A percentile compares a stretch with the other conserved stretches of the same genome.
These are phyloP conservation scores for Calcarius lapponicus DNA, from an alignment of 2,797 vertebrate genomes.

Conservation along the genomic window DNA sequence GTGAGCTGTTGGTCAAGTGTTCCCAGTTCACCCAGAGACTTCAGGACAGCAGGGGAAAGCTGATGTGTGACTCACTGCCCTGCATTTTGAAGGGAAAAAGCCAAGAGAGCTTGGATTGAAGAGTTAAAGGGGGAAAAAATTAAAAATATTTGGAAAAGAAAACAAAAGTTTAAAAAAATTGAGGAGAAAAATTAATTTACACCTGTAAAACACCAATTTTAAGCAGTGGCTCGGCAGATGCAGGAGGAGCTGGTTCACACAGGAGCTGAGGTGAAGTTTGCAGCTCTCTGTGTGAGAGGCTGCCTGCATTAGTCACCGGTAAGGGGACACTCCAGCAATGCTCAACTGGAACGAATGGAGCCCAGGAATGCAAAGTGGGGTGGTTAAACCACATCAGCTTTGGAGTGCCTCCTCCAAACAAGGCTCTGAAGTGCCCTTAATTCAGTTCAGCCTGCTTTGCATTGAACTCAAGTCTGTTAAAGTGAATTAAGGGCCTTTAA, in stretches of 20 bases:
- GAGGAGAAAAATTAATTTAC: neutral
- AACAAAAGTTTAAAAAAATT: neutral
- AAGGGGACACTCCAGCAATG: neutral
- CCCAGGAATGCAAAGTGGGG: neutral
- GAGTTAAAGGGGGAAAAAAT: neutral
- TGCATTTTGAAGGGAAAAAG: neutral
- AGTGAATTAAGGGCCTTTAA: slow-evolving; percentile 53
- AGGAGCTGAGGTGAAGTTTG: neutral
- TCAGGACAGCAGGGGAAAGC: neutral
- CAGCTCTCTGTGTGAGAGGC: neutral
- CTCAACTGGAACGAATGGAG: neutral
- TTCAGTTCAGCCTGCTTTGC: slow-evolving; percentile 53
- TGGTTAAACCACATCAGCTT: slow-evolving; percentile 10
- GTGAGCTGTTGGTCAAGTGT: neutral
- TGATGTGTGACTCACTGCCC: neutral
- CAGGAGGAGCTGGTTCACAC: neutral
- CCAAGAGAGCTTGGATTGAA: neutral
- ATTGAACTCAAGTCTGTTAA: slow-evolving; percentile 1
- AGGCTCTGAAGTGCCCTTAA: slow-evolving; percentile 15
- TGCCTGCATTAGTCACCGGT: neutral
- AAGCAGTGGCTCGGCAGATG: neutral
- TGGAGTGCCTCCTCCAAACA: neutral
- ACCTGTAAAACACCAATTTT: neutral
- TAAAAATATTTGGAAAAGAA: neutral
- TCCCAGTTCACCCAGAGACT: neutral